A percentile compares a stretch with the other conserved stretches of the same genome.
phyloP scores from a whole-genome alignment of 1,140 invertebrate species.

The Drosophila kohkoa region DNA sequence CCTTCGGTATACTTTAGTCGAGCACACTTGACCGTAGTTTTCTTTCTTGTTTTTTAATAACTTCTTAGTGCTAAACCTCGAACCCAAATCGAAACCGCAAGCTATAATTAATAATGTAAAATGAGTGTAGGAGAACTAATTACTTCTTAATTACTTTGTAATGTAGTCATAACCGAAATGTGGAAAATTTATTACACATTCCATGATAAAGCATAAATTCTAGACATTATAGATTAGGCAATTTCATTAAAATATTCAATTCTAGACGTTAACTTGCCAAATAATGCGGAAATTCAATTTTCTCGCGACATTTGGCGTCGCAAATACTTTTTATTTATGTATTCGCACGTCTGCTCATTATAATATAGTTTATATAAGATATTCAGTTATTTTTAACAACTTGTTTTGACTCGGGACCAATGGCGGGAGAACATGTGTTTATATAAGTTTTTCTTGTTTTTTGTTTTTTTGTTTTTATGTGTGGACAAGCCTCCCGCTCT shows the following conservation, averaged over 20 bases:
- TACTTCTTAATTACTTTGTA: too few species aligned
- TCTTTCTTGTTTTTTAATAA: too few species aligned
- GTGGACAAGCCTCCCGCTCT: slow-evolving; percentile 26
- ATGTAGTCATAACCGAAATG: too few species aligned
- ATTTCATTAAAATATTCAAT: not conserved
- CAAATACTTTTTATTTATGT: not conserved
- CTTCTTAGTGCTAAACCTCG: too few species aligned
- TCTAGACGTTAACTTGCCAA: not conserved
- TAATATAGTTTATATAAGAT: slow-evolving; percentile 12
- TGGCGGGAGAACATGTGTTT: slow-evolving; percentile 25
- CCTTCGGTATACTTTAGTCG: too few species aligned
- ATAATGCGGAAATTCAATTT: slow-evolving; percentile 13
- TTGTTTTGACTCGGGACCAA: slow-evolving; percentile 26
- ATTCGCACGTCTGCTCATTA: not conserved
- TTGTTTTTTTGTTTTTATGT: not conserved
- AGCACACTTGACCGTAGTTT: too few species aligned
- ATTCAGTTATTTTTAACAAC: slow-evolving; percentile 37
- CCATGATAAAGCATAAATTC: too few species aligned
- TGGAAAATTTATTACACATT: too few species aligned
- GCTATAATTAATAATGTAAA: too few species aligned
- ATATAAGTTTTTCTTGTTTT: slow-evolving; percentile 19
- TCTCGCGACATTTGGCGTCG: not conserved
- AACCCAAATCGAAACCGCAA: too few species aligned
- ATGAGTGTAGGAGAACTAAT: too few species aligned
- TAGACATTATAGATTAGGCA: not conserved